Percentiles rank a stretch among this genome's conserved stretches.
phyloP scores from a whole-genome alignment of 2,888 invertebrate genomes.

The Tridacna gigas region DNA sequence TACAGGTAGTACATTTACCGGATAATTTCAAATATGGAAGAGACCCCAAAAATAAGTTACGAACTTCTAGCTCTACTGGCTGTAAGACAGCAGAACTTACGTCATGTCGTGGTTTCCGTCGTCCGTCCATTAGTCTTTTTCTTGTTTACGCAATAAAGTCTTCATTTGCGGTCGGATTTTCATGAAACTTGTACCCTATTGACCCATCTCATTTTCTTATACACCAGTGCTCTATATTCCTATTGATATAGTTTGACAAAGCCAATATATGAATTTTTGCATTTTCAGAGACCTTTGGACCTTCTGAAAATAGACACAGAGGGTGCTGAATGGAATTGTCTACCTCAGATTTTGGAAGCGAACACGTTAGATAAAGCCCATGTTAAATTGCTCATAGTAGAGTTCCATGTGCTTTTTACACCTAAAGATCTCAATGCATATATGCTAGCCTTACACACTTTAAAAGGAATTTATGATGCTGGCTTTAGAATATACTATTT shows the following conservation, averaged over 20 bases:
- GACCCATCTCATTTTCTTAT: background rate
- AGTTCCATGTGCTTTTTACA: constrained; percentile 11
- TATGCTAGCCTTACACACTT: background rate
- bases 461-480: constrained; percentile 3
- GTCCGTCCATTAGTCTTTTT: too few relatives aligned
- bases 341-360: background rate
- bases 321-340: too few relatives aligned
- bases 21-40: too few relatives aligned
- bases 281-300: constrained; percentile 15
- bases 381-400: constrained; percentile 15
- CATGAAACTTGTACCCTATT: too few relatives aligned
- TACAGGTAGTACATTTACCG: too few relatives aligned
- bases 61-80: too few relatives aligned
- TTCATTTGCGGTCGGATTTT: too few relatives aligned
- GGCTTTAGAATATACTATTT: constrained; percentile 31
- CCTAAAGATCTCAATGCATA: background rate
- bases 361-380: background rate
- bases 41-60: too few relatives aligned
- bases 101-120: too few relatives aligned
- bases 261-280: background rate
- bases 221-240: background rate
- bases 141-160: too few relatives aligned
- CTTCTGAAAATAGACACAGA: constrained; percentile 1
- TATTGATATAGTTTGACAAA: background rate
- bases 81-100: too few relatives aligned